These are phyloP conservation scores for Artemia sp. DNA, from an alignment of 2,888 invertebrate genomes.

Conservation along the genomic window DNA sequence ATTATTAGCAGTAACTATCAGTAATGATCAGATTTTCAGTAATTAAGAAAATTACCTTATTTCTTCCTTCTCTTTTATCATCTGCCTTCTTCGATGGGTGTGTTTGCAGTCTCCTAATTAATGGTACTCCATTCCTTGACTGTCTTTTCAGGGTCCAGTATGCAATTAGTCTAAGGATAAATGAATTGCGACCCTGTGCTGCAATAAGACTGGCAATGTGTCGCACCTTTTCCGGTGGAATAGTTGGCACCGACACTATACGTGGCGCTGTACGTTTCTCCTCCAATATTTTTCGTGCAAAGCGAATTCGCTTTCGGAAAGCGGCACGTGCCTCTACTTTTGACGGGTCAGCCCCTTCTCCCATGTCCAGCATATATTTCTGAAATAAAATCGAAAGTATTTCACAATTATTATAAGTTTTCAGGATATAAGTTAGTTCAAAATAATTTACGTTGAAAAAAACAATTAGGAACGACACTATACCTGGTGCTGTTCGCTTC, in stretches of 20 bases:
- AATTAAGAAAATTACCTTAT: background rate
- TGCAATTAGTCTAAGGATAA: slow-evolving; percentile 72
- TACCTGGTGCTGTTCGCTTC: slow-evolving; percentile 72
- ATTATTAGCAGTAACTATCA: too few species aligned
- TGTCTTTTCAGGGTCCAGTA: slow-evolving; percentile 96
- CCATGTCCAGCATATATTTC: background rate
- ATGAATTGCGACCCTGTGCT: slow-evolving; percentile 57
- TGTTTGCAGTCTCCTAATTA: slow-evolving; percentile 60
- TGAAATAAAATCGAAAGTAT: slow-evolving; percentile 21
- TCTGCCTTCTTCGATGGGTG: slow-evolving; percentile 39
- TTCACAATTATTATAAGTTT: too few species aligned
- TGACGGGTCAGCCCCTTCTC: slow-evolving; percentile 22
- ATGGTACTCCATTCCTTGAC: slow-evolving; percentile 83
- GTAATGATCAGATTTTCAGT: too few species aligned
- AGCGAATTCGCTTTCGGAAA: slow-evolving; percentile 62
- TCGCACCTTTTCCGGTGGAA: slow-evolving; percentile 49
- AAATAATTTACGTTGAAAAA: too few species aligned
- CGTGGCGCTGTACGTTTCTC: slow-evolving; percentile 78
- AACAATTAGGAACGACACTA: slow-evolving; percentile 65
- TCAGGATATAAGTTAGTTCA: too few species aligned
- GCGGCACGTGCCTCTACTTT: slow-evolving; percentile 38
- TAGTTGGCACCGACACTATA: slow-evolving; percentile 78
- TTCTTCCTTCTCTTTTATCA: slow-evolving; percentile 36
- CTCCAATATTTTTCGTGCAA: slow-evolving; percentile 66
- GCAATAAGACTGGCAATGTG: slow-evolving; percentile 19